Percentiles rank a stretch among this genome's conserved stretches.
Evolutionary conservation across 2,797 vertebrate genomes (phyloP).

Genomic region (Gymnothorax reevesii): DNA sequence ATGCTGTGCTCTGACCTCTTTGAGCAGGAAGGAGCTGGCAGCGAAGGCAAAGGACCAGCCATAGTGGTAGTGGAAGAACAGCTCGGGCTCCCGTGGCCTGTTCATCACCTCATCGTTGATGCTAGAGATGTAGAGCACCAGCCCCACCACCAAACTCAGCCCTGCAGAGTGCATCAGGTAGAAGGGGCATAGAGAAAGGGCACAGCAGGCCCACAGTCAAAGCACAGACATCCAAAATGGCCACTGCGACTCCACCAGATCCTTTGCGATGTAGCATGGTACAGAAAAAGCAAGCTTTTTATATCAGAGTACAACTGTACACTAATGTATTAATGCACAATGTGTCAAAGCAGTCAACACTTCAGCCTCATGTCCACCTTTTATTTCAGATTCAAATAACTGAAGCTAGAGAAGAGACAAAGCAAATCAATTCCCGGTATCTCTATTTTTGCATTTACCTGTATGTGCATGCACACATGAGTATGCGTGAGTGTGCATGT

Average conservation of each 20-base stretch:
- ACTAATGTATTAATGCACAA: too few relatives aligned
- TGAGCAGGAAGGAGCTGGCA: constrained; percentile 80
- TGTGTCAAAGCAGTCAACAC: too few relatives aligned
- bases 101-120: constrained; percentile 83
- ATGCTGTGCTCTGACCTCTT: constrained; percentile 68
- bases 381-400: too few relatives aligned
- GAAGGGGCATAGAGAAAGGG: background rate
- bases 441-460: background rate
- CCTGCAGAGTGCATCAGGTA: constrained; percentile 52
- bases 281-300: background rate
- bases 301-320: background rate
- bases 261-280: background rate
- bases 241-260: background rate
- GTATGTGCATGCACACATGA: background rate
- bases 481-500: background rate
- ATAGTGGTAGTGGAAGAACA: constrained; percentile 77
- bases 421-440: background rate
- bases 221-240: background rate
- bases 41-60: constrained; percentile 83
- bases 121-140: constrained; percentile 82
- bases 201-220: background rate
- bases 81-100: constrained; percentile 73
- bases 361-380: too few relatives aligned
- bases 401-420: too few relatives aligned
- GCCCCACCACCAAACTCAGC: constrained; percentile 76